Base-by-base conservation (phyloP, 2,113 vertebrate genomes). In the Rhinopomastus cyanomelas region DNA sequence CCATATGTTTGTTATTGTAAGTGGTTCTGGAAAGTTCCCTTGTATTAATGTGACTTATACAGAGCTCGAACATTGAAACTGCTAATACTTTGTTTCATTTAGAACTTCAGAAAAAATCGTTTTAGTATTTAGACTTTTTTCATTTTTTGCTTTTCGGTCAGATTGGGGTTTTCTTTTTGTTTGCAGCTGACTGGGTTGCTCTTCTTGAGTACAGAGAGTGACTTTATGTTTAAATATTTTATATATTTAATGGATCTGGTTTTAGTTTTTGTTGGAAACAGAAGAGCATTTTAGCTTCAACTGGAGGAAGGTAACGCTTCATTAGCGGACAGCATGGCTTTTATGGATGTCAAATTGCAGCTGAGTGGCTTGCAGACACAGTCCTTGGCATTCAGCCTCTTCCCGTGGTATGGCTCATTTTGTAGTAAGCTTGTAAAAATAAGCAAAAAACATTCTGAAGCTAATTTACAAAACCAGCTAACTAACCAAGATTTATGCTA, bases 221-320 rank as follows among this genome's bases (percentile, higher is more conserved):
- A 65, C 62, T 79, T 90, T 53, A 14, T 60, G 8, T 51, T 85
- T 83, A 71, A 71, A 59, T 64, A 30, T 72, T 71, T 67, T 39
- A 34, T 65, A 5, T 52, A 78, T 77, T 81, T 90, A 81, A 72
- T 72, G 51, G 59, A 53, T 79, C 32, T 76, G 25, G 9, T 8
- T 74, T 71, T 81, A 85, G 30, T 60, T 92, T 78, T 86, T 78
- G 49, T 78, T 75, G 64, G 88, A 64, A 83, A 65, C 73, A 65
- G 75, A 67, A 87, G 15, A 71, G 25, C 23, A 10, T 89, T 79
- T 83, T 74, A 49, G n/a, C 8, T 83, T 85, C 34, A 53, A 5
- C 20, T 72, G 39, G 36, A 72, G 55, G 68, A 81, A 88, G 39
- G 66, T 88, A 62, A 37, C 0, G 8, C 26, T 66, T 92, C 37